phyloP scores from a whole-genome alignment of 2,888 invertebrate genomes.

The Tribolium freemani region DNA sequence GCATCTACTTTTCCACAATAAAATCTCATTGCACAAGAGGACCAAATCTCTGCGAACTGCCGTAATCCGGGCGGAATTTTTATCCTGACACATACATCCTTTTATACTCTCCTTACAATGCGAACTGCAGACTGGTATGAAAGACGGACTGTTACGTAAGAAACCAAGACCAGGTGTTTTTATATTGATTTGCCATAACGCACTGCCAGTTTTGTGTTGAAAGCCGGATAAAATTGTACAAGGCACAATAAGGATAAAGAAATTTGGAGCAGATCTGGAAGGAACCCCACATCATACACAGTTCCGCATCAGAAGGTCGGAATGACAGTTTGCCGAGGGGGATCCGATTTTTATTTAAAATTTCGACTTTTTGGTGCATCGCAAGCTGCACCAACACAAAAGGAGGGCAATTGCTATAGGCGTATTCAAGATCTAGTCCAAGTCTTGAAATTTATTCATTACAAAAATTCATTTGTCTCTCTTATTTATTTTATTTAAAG shows the following conservation, averaged over 20 bases:
- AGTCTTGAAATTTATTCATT: too few relatives aligned
- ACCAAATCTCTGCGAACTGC: neutral
- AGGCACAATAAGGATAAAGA: constrained; percentile 48
- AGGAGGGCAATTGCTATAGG: too few relatives aligned
- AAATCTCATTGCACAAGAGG: constrained; percentile 38
- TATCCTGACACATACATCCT: constrained; percentile 55
- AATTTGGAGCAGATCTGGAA: constrained; percentile 57
- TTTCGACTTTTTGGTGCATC: neutral
- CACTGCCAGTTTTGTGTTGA: constrained; percentile 59
- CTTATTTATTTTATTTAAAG: too few relatives aligned
- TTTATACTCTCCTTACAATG: constrained; percentile 55
- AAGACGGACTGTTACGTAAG: constrained; percentile 61
- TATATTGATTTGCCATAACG: constrained; percentile 63
- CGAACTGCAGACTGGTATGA: constrained; percentile 51
- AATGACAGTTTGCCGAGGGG: constrained; percentile 33
- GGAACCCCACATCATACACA: too few relatives aligned
- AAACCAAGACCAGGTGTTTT: constrained; percentile 64
- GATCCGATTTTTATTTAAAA: constrained; percentile 25
- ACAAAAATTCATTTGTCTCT: too few relatives aligned
- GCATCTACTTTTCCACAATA: constrained; percentile 47
- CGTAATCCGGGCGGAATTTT: constrained; percentile 44
- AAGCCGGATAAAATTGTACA: constrained; percentile 53
- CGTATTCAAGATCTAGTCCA: too few relatives aligned
- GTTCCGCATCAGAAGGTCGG: constrained; percentile 44
- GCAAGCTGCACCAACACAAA: constrained; percentile 16